Evolutionary conservation across 1,140 invertebrate species (phyloP).

Genomic region (Cephus cinctus): DNA sequence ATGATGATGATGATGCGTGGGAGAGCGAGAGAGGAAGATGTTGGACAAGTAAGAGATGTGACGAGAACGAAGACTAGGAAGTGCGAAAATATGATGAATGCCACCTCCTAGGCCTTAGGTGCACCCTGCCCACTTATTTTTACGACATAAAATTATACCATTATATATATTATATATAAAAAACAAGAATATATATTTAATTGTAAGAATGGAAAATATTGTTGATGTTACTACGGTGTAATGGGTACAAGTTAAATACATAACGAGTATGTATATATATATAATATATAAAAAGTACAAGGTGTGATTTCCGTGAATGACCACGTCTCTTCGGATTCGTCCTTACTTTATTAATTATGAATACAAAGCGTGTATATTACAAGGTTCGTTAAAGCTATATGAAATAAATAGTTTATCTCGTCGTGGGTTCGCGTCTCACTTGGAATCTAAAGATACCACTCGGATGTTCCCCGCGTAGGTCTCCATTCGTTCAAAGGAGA

Average conservation of each 20-base stretch:
- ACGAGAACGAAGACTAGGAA: constrained; percentile 11
- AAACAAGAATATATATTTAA: constrained; percentile 37
- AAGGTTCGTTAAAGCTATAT: not conserved
- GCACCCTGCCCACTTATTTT: constrained; percentile 37
- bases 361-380: not conserved
- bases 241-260: constrained; percentile 51
- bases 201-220: constrained; percentile 33
- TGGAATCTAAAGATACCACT: no score
- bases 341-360: not conserved
- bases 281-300: constrained; percentile 4
- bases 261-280: constrained; percentile 43
- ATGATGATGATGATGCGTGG: no score
- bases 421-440: no score
- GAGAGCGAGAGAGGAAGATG: no score
- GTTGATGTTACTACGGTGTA: constrained; percentile 51
- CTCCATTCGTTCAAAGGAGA: no score
- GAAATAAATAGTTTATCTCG: not conserved
- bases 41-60: constrained; percentile 31
- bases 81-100: constrained; percentile 45
- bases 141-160: constrained; percentile 21
- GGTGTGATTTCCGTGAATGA: no score
- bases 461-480: no score
- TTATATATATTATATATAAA: not conserved
- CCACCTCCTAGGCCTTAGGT: constrained; percentile 11
- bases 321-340: not conserved